These are phyloP conservation scores for Coptodon bakossiorum DNA, from an alignment of 2,113 vertebrate species.

Conservation along the genomic window DNA sequence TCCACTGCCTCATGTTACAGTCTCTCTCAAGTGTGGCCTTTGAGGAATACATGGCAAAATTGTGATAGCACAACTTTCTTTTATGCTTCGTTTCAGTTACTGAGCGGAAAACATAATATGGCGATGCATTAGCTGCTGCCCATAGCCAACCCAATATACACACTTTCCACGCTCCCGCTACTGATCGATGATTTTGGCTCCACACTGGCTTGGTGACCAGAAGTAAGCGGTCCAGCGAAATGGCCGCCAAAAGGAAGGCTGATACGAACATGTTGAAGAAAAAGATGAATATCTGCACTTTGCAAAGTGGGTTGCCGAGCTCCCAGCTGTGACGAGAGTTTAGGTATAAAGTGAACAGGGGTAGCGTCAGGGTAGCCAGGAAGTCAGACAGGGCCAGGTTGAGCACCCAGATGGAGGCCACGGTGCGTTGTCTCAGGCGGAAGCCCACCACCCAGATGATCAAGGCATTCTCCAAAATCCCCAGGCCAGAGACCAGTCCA, in stretches of 20 bases:
- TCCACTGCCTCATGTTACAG: conserved; percentile 57
- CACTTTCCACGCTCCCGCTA: conserved; percentile 68
- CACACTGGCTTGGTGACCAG: conserved; percentile 83
- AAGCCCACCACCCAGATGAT: conserved; percentile 80
- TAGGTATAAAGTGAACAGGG: conserved; percentile 79
- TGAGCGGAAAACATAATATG: conserved; percentile 78
- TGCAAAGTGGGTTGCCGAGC: conserved; percentile 79
- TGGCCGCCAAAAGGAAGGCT: conserved; percentile 81
- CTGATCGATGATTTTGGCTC: conserved; percentile 82
- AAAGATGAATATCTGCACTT: conserved; percentile 78
- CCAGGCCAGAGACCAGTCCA: conserved; percentile 69
- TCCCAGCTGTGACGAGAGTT: conserved; percentile 78
- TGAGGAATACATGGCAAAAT: conserved; percentile 60
- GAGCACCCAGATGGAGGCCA: conserved; percentile 87
- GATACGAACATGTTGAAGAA: conserved; percentile 90
- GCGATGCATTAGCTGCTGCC: conserved; percentile 73
- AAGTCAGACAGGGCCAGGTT: conserved; percentile 88
- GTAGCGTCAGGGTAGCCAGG: conserved; percentile 85
- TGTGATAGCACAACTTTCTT: conserved; percentile 72
- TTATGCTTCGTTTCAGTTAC: conserved; percentile 49
- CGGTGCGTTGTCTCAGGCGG: conserved; percentile 79
- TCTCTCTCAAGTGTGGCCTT: not conserved
- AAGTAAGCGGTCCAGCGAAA: conserved; percentile 86
- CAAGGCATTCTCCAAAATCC: conserved; percentile 83
- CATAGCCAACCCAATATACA: conserved; percentile 76